Conservation (phyloP, 37 sponge, comb jelly and placozoan species). For the Mnemiopsis leidyi region DNA sequence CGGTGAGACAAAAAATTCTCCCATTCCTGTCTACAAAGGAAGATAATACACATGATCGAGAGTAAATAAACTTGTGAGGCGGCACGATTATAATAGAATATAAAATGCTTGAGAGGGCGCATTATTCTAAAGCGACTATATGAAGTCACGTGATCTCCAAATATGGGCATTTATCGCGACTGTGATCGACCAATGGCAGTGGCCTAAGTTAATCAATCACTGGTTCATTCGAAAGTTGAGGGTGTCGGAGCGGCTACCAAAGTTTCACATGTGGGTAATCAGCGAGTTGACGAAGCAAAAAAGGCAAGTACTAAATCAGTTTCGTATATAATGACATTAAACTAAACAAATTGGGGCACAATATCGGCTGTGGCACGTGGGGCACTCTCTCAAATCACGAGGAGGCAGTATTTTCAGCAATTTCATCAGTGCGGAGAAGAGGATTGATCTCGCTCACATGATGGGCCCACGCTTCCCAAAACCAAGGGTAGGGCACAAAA, state of each 20-base stretch:
- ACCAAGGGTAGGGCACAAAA: neutral
- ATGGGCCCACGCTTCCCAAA: neutral
- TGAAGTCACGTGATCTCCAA: neutral
- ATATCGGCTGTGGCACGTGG: slow-evolving; percentile 26
- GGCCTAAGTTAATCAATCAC: neutral
- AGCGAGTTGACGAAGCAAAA: slow-evolving; percentile 7
- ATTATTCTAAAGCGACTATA: neutral
- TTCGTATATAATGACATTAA: slow-evolving; percentile 11
- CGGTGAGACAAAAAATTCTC: too few species aligned
- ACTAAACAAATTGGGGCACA: slow-evolving; percentile 58
- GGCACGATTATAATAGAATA: neutral
- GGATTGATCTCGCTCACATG: neutral
- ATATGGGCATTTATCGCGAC: neutral
- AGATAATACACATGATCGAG: too few species aligned
- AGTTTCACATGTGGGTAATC: slow-evolving; percentile 52
- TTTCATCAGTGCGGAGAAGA: neutral
- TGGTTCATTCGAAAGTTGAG: slow-evolving; percentile 18
- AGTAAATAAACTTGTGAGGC: neutral
- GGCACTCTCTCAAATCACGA: neutral
- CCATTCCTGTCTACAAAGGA: too few species aligned
- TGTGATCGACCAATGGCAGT: neutral
- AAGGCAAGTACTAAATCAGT: slow-evolving; percentile 54
- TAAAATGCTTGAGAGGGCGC: neutral
- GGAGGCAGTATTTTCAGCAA: neutral
- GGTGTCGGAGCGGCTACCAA: slow-evolving; percentile 22